A percentile compares a stretch with the other conserved stretches of the same genome.
These are phyloP conservation scores for Chanos chanos DNA, from an alignment of 2,797 vertebrate species.

Conservation along the genomic window DNA sequence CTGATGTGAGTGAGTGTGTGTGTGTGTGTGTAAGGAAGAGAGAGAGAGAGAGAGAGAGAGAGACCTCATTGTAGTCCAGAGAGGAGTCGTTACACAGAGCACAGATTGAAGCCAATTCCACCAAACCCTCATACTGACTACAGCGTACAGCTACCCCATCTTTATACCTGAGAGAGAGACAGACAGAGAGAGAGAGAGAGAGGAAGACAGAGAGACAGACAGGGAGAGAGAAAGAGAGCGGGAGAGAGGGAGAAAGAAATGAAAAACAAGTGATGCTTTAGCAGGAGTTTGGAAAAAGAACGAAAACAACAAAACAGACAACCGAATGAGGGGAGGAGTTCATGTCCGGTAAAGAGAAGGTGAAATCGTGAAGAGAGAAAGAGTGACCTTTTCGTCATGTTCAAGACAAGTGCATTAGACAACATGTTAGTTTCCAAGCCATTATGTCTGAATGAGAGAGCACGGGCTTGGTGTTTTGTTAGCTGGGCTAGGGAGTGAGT, in stretches of 20 bases:
- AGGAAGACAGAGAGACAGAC: not conserved
- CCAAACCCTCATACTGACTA: slow-evolving; percentile 70
- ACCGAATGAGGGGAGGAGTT: not conserved
- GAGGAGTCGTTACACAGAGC: slow-evolving; percentile 79
- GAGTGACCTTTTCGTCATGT: too few relatives aligned
- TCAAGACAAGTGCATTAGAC: too few relatives aligned
- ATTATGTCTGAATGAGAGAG: too few relatives aligned
- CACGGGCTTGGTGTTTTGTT: too few relatives aligned
- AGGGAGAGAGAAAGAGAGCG: not conserved
- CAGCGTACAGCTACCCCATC: slow-evolving; percentile 61
- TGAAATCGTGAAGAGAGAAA: too few relatives aligned
- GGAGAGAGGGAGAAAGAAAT: not conserved
- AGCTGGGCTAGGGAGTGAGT: too few relatives aligned
- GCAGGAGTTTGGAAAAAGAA: not conserved
- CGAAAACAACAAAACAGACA: not conserved
- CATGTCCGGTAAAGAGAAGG: not conserved
- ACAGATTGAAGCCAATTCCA: slow-evolving; percentile 75
- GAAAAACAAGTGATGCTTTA: not conserved
- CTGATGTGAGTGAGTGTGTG: not conserved
- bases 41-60: too few relatives aligned
- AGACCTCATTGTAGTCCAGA: slow-evolving; percentile 74
- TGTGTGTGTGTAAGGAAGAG: not conserved
- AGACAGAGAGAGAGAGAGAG: not conserved
- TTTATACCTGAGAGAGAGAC: slow-evolving; percentile 59
- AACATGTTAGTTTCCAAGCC: not conserved